phyloP scores from a whole-genome alignment of 1,140 invertebrate genomes.

The Coelopa frigida region DNA sequence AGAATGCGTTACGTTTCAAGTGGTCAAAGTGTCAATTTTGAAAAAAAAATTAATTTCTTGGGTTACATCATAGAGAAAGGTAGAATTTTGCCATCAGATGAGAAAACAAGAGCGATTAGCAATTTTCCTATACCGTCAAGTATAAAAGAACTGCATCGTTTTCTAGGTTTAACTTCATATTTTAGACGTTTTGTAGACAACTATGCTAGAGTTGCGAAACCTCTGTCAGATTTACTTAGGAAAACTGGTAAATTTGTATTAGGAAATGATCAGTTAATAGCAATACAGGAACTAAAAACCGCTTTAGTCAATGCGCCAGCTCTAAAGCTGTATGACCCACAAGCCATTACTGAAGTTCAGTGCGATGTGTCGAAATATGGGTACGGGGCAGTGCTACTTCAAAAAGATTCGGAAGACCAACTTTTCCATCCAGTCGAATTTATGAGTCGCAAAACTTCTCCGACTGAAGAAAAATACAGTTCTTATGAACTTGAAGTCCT shows the following conservation, averaged over 20 bases:
- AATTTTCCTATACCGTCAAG: slow-evolving; percentile 27
- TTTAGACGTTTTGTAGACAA: slow-evolving; percentile 31
- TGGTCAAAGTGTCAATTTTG: not conserved
- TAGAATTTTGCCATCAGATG: slow-evolving; percentile 16
- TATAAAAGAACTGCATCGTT: slow-evolving; percentile 24
- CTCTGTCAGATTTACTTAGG: slow-evolving; percentile 17
- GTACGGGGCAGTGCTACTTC: slow-evolving; percentile 19
- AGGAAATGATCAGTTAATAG: not conserved
- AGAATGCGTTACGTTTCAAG: not conserved
- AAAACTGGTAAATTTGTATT: slow-evolving; percentile 1
- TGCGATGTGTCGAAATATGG: slow-evolving; percentile 14
- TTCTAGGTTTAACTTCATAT: slow-evolving; percentile 32
- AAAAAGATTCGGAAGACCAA: slow-evolving; percentile 16
- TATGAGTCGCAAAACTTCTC: slow-evolving; percentile 33
- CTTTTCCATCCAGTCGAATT: slow-evolving; percentile 5
- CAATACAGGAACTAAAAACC: slow-evolving; percentile 14
- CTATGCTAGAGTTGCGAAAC: slow-evolving; percentile 26
- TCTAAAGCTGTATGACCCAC: slow-evolving; percentile 25
- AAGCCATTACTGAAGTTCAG: slow-evolving; percentile 16
- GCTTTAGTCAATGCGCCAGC: slow-evolving; percentile 13
- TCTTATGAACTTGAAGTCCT: slow-evolving; percentile 26
- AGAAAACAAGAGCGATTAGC: slow-evolving; percentile 27
- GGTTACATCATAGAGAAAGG: not conserved
- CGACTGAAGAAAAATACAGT: slow-evolving; percentile 23
- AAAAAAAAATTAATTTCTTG: not conserved